phyloP scores from a whole-genome alignment of 2,888 invertebrate genomes.

The Cephus pygmeus region DNA sequence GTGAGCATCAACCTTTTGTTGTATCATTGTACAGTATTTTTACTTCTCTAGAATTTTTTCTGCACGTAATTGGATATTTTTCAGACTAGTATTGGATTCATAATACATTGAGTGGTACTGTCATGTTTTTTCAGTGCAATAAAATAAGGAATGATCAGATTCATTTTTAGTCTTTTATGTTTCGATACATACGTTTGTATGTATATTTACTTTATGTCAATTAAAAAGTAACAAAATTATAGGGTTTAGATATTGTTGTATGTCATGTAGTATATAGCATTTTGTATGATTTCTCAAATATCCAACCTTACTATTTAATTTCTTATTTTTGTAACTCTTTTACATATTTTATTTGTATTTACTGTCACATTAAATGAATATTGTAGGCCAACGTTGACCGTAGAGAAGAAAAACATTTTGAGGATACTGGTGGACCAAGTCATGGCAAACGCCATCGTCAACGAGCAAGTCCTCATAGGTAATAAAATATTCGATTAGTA shows the following conservation, averaged over 20 bases:
- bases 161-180: not conserved
- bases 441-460: conserved; percentile 70
- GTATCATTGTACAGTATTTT: not conserved
- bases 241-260: not conserved
- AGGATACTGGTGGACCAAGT: conserved; percentile 67
- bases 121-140: not conserved
- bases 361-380: not conserved
- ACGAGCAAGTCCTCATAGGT: conserved; percentile 68
- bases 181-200: not conserved
- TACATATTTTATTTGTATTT: not conserved
- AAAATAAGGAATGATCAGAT: not conserved
- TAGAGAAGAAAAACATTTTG: conserved; percentile 62
- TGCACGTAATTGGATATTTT: not conserved
- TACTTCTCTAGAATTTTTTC: not conserved
- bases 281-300: no score
- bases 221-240: not conserved
- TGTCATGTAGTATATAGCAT: no score
- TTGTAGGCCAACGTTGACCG: conserved; percentile 52
- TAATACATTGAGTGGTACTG: not conserved
- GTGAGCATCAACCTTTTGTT: not conserved
- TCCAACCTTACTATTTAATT: no score
- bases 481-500: conserved; percentile 24
- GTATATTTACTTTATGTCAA: not conserved
- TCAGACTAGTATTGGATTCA: not conserved
- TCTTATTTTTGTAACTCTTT: not conserved